Base-by-base conservation (phyloP, 2,797 vertebrate genomes). In the Pogonophryne albipinna region DNA sequence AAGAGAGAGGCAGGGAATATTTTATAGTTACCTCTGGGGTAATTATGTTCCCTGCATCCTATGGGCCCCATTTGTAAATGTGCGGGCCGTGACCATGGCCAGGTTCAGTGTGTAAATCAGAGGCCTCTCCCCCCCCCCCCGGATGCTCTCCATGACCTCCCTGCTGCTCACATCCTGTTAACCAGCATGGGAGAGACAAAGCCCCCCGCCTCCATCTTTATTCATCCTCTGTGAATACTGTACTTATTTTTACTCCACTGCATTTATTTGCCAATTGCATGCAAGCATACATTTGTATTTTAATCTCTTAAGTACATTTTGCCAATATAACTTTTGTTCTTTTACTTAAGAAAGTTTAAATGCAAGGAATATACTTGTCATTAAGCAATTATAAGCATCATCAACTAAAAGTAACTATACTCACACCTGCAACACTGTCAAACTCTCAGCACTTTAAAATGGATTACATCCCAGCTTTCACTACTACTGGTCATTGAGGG, bases 1-100 rank as follows among this genome's bases (percentile, higher is more conserved):
- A 34, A 46, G n/a, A 57, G 20, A 78, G 14, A 27, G 64, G 44
- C 69, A 67, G 79, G 34, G 85, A 83, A 78, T 85, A 88, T 80
- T 87, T 80, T 72, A 17, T 72, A 91, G 92, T 93, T 82, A 93
- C 91, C 90, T 88, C 81, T 45, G 80, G 67, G 62, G 59, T 63
- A 31, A 75, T 46, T 61, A 45, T 76, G 63, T 53, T 73, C 45
- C 75, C 65, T 65, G 51, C 1, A 45, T 86, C 88, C 87, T 68
- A 0, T 64, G 89, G 88, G 92, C 75, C 86, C 63, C 71, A 73
- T 89, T 79, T 10, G 78, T 56, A 76, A 63, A 85, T 79, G 38
- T 62, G 42, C 53, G 71, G 66, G 79, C 72, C 0, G 11, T 73
- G 83, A 86, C 76, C 58, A 14, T 16, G 69, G 56, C 57, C 1